Percentiles rank a stretch among this genome's conserved stretches.
phyloP scores from a whole-genome alignment of 2,888 invertebrate species.

The Macrophya annulata region DNA sequence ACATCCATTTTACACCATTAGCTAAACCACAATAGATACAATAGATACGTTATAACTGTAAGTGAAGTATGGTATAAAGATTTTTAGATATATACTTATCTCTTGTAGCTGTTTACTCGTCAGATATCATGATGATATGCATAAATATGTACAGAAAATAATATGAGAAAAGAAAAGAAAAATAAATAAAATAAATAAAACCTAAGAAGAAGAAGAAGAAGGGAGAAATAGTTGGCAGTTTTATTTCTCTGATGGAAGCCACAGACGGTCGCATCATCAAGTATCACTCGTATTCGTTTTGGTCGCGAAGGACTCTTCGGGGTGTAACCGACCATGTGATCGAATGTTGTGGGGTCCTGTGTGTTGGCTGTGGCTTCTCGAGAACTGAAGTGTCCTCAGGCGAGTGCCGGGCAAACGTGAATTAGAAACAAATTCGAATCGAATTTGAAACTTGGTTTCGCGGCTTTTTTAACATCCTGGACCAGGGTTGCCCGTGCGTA shows the following conservation, averaged over 20 bases:
- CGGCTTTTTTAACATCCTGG: conserved; percentile 60
- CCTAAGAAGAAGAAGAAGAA: neutral
- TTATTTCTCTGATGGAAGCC: neutral
- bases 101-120: neutral
- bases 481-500: conserved; percentile 74
- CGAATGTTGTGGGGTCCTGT: conserved; percentile 64
- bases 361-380: conserved; percentile 64
- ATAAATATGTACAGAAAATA: neutral
- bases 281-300: conserved; percentile 52
- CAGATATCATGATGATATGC: neutral
- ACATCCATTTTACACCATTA: neutral
- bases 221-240: conserved; percentile 9
- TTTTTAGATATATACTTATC: neutral
- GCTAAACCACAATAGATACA: neutral
- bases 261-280: conserved; percentile 46
- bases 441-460: conserved; percentile 62
- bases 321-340: conserved; percentile 77
- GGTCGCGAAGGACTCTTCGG: conserved; percentile 66
- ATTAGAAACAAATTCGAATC: conserved; percentile 75
- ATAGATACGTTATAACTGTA: neutral
- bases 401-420: conserved; percentile 70
- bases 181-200: neutral
- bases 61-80: neutral
- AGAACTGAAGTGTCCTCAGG: conserved; percentile 67
- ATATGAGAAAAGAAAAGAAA: neutral